Percentiles rank a stretch among this genome's conserved stretches.
Evolutionary conservation across 2,888 invertebrate species (phyloP).

Genomic region (Pseudeuparius sepicola): DNA sequence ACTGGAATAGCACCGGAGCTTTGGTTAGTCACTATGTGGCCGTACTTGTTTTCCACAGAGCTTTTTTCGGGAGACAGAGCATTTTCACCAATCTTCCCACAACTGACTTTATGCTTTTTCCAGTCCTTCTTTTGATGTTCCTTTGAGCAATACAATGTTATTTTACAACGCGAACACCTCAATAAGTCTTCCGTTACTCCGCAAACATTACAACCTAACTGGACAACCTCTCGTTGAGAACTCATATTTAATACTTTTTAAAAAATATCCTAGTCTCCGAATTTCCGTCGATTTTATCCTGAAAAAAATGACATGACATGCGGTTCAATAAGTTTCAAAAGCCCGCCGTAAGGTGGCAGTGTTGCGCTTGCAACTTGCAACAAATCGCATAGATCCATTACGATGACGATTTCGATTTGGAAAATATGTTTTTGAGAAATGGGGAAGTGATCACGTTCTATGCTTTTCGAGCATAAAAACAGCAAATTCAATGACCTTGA

Average conservation of each 20-base stretch:
- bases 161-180: conserved; percentile 66
- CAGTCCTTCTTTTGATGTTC: conserved; percentile 73
- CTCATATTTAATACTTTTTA: conserved; percentile 29
- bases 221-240: conserved; percentile 21
- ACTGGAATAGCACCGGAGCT: conserved; percentile 42
- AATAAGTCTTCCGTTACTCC: conserved; percentile 49
- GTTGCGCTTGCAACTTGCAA: too few species aligned
- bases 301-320: too few species aligned
- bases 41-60: conserved; percentile 22
- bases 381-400: too few species aligned
- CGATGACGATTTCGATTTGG: too few species aligned
- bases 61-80: background rate
- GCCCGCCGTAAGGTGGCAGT: too few species aligned
- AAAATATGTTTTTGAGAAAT: too few species aligned
- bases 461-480: too few species aligned
- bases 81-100: conserved; percentile 29
- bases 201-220: conserved; percentile 31
- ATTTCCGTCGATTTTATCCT: too few species aligned
- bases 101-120: conserved; percentile 61
- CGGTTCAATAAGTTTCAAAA: too few species aligned
- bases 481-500: too few species aligned
- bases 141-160: conserved; percentile 66
- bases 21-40: conserved; percentile 27
- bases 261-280: too few species aligned
- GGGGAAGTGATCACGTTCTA: too few species aligned